Percentiles rank a stretch among this genome's conserved stretches.
Conservation (phyloP, 2,113 vertebrate species). For the Centrocercus urophasianus region DNA sequence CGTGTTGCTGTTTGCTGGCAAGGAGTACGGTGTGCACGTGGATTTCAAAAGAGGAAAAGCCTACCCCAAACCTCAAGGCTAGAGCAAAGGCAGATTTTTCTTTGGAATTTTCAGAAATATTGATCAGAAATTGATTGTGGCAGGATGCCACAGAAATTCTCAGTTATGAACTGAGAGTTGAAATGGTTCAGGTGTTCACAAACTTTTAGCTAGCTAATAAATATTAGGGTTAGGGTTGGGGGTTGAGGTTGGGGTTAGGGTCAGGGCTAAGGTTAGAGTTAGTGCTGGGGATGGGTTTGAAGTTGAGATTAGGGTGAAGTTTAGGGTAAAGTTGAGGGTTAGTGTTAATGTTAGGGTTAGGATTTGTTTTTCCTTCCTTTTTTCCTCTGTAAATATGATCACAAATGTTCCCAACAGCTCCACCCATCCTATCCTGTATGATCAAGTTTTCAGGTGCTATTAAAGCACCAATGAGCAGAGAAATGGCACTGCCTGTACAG, state of each 20-base stretch:
- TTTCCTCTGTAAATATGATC: background rate
- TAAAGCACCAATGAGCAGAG: background rate
- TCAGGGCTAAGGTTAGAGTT: no score
- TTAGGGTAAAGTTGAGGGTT: no score
- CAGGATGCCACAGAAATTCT: background rate
- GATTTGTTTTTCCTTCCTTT: no score
- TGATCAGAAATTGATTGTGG: background rate
- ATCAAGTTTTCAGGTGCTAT: background rate
- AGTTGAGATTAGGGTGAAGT: no score
- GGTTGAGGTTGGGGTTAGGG: no score
- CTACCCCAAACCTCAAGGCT: background rate
- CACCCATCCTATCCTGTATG: background rate
- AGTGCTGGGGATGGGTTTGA: no score
- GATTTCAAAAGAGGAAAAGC: background rate
- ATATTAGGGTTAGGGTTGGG: background rate
- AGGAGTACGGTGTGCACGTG: background rate
- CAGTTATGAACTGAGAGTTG: rapidly evolving
- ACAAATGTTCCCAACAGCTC: background rate
- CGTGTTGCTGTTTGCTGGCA: background rate
- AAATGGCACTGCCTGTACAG: background rate
- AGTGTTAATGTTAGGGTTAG: no score
- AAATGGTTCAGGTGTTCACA: background rate
- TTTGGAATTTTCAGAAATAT: background rate
- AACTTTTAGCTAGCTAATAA: background rate
- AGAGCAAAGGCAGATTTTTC: background rate